Conservation (phyloP, 2,888 invertebrate species). For the Agrochola circellaris region DNA sequence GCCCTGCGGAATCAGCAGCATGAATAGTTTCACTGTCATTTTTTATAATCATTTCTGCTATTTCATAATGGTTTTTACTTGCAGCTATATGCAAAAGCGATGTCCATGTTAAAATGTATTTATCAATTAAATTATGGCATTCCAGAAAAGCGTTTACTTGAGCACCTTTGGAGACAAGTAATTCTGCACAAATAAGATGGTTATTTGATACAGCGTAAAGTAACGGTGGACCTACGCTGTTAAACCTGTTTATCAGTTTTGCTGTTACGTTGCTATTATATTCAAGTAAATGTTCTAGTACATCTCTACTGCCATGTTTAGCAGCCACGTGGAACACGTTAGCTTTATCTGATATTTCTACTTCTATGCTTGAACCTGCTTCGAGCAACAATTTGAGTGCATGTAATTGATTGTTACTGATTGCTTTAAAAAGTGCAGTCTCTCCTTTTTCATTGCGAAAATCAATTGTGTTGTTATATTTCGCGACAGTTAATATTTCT, state of each 20-base stretch:
- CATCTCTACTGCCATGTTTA: constrained; percentile 84
- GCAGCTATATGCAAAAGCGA: constrained; percentile 78
- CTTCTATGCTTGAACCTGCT: constrained; percentile 81
- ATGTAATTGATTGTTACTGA: constrained; percentile 77
- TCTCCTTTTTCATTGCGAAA: constrained; percentile 78
- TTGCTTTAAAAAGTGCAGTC: constrained; percentile 84
- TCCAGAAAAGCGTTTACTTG: constrained; percentile 47
- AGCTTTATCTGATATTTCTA: constrained; percentile 76
- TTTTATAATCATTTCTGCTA: constrained; percentile 75
- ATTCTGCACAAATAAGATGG: constrained; percentile 74
- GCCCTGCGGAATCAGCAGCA: constrained; percentile 17
- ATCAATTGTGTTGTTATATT: constrained; percentile 68
- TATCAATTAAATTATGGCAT: constrained; percentile 37
- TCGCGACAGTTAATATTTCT: constrained; percentile 80
- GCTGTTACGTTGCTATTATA: constrained; percentile 74
- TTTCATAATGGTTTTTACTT: constrained; percentile 73
- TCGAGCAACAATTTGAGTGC: constrained; percentile 80
- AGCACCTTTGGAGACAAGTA: constrained; percentile 68
- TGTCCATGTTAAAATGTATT: constrained; percentile 14
- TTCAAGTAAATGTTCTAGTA: constrained; percentile 86
- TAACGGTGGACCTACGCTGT: constrained; percentile 59
- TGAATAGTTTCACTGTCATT: constrained; percentile 75
- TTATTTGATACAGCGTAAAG: constrained; percentile 65
- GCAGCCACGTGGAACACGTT: constrained; percentile 83
- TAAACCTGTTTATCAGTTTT: constrained; percentile 38